Evolutionary conservation across 2,888 invertebrate species (phyloP), one percentile per base, ranked within the genome.

Genomic region (Seira sanloemensis): DNA sequence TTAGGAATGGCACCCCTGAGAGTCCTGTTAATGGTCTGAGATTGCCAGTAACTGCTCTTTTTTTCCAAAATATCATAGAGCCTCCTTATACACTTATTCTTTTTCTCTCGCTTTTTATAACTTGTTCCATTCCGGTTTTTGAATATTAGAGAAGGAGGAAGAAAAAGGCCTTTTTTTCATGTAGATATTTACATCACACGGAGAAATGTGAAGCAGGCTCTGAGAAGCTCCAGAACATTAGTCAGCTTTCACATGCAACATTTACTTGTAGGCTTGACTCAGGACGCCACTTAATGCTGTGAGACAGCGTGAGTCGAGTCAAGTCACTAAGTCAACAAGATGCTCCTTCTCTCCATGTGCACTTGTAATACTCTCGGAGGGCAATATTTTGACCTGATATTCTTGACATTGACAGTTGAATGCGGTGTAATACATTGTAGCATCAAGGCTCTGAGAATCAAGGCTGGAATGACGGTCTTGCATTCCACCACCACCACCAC

Each of bases 1-100:
- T 81, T 84, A 84, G 80, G 79, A 89, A 89, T 87, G 88, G 87
- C 85, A 86, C 89, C 89, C 89, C 67, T 69, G 89, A 89, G 89
- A 84, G 86, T 84, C 83, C 74, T 83, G 87, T 88, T 88, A 88
- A 89, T 89, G 87, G 87, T 85, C 85, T 86, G 84, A 86, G 88
- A 87, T 86, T 88, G 83, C 86, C 82, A 86, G 85, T 85, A 86
- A 83, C 79, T 87, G 85, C 83, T 83, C 86, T 83, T 84, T 76
- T 78, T 84, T 79, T 86, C 86, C 86, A 85, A 79, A n/a, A 84
- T 86, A 86, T 86, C 86, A 80, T 83, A 80, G n/a, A n/a, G n/a
- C 87, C 86, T 80, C 84, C 84, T 84, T 83, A n/a, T n/a, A n/a
- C n/a, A n/a, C n/a, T n/a, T n/a, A n/a, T n/a, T n/a, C n/a, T 84